These are phyloP conservation scores for Pyrrhosoma nymphula DNA, from an alignment of 2,888 invertebrate genomes.

Conservation along the genomic window DNA sequence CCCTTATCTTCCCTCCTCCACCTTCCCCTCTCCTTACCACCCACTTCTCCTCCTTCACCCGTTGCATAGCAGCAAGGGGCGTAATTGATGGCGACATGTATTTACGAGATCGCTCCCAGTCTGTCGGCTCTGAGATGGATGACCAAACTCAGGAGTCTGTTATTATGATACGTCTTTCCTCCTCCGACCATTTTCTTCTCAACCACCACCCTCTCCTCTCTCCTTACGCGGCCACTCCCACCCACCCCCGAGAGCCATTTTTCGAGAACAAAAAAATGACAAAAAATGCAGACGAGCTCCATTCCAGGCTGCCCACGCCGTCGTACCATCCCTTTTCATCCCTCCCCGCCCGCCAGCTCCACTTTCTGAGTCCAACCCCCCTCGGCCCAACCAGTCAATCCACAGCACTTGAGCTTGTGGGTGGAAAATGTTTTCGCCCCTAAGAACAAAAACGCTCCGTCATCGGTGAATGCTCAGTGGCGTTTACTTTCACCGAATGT, in stretches of 20 bases:
- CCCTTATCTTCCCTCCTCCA: background rate
- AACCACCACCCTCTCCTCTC: background rate
- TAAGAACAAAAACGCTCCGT: background rate
- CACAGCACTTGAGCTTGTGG: background rate
- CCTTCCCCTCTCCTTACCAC: background rate
- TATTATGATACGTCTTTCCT: constrained; percentile 52
- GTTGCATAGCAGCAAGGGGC: constrained; percentile 34
- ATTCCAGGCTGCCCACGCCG: background rate
- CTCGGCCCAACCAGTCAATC: background rate
- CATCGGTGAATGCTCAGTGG: background rate
- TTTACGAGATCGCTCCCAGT: constrained; percentile 61
- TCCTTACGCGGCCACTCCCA: background rate
- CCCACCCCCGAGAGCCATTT: constrained; percentile 42
- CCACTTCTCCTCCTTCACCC: background rate
- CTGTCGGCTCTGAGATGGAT: constrained; percentile 63
- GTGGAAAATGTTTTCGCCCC: background rate
- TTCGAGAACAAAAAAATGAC: background rate
- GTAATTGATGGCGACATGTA: constrained; percentile 64
- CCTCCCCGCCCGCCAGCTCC: background rate
- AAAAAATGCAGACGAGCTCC: constrained; percentile 43
- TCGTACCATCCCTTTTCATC: background rate
- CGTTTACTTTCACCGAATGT: background rate
- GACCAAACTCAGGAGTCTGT: constrained; percentile 63
- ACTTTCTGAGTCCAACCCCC: background rate
- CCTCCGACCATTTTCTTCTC: background rate